Percentiles rank a stretch among this genome's conserved stretches.
Evolutionary conservation across 2,113 vertebrate species (phyloP).

Genomic region (Dunckerocampus dactyliophorus): DNA sequence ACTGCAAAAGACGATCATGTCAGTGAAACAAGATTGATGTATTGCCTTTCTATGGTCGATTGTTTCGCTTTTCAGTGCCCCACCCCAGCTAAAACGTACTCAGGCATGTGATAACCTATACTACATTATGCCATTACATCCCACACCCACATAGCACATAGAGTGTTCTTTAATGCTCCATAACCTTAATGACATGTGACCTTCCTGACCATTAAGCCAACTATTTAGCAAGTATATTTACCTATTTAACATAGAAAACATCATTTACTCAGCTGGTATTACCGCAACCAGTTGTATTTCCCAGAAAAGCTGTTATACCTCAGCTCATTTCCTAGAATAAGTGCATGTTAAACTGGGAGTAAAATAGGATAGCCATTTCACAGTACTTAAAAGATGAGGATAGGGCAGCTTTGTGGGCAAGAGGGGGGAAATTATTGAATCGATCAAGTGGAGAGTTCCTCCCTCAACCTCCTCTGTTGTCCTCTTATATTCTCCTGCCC

Average conservation of each 20-base stretch:
- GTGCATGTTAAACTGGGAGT: slow-evolving; percentile 39
- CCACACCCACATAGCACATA: slow-evolving; percentile 16
- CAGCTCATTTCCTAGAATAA: slow-evolving; percentile 40
- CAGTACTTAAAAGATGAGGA: slow-evolving; percentile 21
- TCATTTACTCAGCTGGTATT: slow-evolving; percentile 36
- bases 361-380: slow-evolving; percentile 32
- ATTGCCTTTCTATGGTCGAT: slow-evolving; percentile 21
- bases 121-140: slow-evolving; percentile 42
- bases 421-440: slow-evolving; percentile 10
- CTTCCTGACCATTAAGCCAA: slow-evolving; percentile 38
- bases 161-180: slow-evolving; percentile 47
- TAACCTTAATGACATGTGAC: slow-evolving; percentile 50
- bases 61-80: slow-evolving; percentile 30
- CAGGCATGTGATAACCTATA: slow-evolving; percentile 16
- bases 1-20: slow-evolving; percentile 11
- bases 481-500: not conserved
- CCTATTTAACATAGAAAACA: slow-evolving; percentile 34
- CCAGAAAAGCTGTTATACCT: slow-evolving; percentile 27
- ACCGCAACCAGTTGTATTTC: slow-evolving; percentile 27
- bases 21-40: not conserved
- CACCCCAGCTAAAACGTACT: slow-evolving; percentile 23
- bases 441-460: slow-evolving; percentile 21
- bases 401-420: slow-evolving; percentile 18
- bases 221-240: slow-evolving; percentile 43
- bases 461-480: slow-evolving; percentile 8